Percentiles rank a stretch among this genome's conserved stretches.
Conservation (phyloP, 2,113 vertebrate genomes). For the Brienomyrus brachyistius region DNA sequence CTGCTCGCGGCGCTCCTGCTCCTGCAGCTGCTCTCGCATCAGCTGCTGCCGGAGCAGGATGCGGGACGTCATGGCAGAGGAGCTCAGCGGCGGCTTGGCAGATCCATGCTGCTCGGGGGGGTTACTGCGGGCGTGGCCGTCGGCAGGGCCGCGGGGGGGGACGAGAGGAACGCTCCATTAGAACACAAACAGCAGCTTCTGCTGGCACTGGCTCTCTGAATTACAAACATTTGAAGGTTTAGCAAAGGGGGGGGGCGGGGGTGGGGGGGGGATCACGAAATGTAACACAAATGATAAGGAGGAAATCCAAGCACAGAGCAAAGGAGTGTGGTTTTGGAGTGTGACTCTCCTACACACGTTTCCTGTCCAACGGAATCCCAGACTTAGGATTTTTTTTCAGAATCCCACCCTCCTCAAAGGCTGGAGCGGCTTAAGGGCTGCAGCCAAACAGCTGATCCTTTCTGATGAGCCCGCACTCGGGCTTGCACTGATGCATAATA, state of each 20-base stretch:
- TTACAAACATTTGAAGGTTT: constrained; percentile 6
- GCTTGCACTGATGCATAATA: constrained; percentile 86
- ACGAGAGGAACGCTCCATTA: not conserved
- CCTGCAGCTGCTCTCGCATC: constrained; percentile 98
- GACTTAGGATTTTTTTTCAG: not conserved
- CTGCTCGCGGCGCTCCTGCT: constrained; percentile 90
- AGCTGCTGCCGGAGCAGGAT: constrained; percentile 96
- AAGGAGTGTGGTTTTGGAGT: not conserved
- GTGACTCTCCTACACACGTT: not conserved
- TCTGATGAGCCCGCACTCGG: constrained; percentile 78
- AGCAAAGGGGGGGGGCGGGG: not conserved
- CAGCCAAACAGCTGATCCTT: constrained; percentile 79
- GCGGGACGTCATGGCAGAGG: constrained; percentile 87
- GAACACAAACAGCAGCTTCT: not conserved
- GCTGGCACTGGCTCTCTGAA: constrained; percentile 14
- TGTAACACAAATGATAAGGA: not conserved
- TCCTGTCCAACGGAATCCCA: not conserved
- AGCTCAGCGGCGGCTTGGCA: constrained; percentile 90
- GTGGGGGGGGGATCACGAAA: not conserved
- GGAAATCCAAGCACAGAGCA: not conserved
- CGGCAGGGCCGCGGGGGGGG: not conserved
- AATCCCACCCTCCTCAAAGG: constrained; percentile 34
- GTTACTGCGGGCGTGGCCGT: constrained; percentile 59
- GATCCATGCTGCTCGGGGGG: constrained; percentile 80
- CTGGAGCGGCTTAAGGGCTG: constrained; percentile 67